Conservation (phyloP, 2,888 invertebrate genomes). For the Luperina testacea region DNA sequence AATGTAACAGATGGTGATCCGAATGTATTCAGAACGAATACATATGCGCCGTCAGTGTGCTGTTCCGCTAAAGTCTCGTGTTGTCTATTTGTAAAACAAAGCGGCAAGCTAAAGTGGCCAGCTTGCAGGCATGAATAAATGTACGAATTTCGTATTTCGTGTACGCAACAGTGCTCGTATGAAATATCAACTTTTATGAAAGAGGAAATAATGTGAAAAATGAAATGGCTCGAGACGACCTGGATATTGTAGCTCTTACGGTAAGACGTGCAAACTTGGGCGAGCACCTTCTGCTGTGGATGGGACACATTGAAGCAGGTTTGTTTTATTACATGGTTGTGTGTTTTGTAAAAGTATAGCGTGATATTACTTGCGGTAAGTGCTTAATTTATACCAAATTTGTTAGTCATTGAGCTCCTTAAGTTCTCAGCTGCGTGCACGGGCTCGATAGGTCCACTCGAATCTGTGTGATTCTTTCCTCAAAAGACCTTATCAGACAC, state of each 20-base stretch:
- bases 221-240: constrained; percentile 75
- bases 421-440: not conserved
- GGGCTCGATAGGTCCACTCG: not conserved
- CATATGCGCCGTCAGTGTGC: constrained; percentile 57
- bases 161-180: constrained; percentile 71
- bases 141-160: constrained; percentile 74
- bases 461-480: not conserved
- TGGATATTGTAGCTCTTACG: constrained; percentile 65
- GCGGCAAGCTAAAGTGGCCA: constrained; percentile 70
- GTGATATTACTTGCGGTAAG: constrained; percentile 29
- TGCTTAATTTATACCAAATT: not conserved
- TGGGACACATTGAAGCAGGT: constrained; percentile 58
- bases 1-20: constrained; percentile 61
- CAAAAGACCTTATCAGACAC: not conserved
- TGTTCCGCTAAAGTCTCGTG: constrained; percentile 66
- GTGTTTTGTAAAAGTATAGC: constrained; percentile 26
- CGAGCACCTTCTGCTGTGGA: constrained; percentile 63
- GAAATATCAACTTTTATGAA: constrained; percentile 76
- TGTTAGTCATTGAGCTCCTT: not conserved
- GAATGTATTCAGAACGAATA: constrained; percentile 60
- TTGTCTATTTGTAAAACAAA: constrained; percentile 75
- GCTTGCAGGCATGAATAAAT: constrained; percentile 77
- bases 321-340: constrained; percentile 45
- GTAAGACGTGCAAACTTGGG: constrained; percentile 59
- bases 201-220: constrained; percentile 75